A percentile compares a stretch with the other conserved stretches of the same genome.
Conservation (phyloP, 1,140 invertebrate genomes). For the Zophobas atratus region DNA sequence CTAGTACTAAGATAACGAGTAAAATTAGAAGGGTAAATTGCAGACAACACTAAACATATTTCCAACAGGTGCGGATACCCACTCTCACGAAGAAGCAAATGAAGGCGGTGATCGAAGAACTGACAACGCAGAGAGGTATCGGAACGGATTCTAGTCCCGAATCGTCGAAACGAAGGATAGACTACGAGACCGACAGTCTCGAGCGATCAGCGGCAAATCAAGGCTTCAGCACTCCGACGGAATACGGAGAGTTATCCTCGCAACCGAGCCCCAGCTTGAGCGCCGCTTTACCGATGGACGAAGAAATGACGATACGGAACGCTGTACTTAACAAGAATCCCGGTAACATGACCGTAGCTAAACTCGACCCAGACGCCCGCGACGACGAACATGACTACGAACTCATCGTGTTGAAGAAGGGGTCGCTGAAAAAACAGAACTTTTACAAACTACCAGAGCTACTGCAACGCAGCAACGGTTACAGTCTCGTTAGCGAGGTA, state of each 20-base stretch:
- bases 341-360: constrained; percentile 74
- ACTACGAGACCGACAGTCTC: constrained; percentile 86
- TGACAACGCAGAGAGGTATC: constrained; percentile 65
- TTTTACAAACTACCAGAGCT: constrained; percentile 70
- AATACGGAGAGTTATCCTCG: constrained; percentile 75
- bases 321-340: constrained; percentile 76
- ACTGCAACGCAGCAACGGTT: constrained; percentile 70
- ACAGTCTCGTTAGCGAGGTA: constrained; percentile 82
- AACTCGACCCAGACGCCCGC: constrained; percentile 67
- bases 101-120: constrained; percentile 73
- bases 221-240: constrained; percentile 74
- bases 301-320: constrained; percentile 84
- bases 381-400: constrained; percentile 69
- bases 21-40: constrained; percentile 31
- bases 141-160: constrained; percentile 14
- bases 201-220: constrained; percentile 73
- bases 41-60: too few relatives aligned
- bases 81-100: constrained; percentile 71
- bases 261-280: constrained; percentile 80
- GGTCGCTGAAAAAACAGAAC: constrained; percentile 67
- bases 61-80: neutral
- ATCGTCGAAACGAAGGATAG: constrained; percentile 65
- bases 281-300: constrained; percentile 80
- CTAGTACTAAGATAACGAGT: constrained; percentile 48
- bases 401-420: constrained; percentile 70